phyloP scores from a whole-genome alignment of 2,797 vertebrate genomes.

The Synaphobranchus kaupii region DNA sequence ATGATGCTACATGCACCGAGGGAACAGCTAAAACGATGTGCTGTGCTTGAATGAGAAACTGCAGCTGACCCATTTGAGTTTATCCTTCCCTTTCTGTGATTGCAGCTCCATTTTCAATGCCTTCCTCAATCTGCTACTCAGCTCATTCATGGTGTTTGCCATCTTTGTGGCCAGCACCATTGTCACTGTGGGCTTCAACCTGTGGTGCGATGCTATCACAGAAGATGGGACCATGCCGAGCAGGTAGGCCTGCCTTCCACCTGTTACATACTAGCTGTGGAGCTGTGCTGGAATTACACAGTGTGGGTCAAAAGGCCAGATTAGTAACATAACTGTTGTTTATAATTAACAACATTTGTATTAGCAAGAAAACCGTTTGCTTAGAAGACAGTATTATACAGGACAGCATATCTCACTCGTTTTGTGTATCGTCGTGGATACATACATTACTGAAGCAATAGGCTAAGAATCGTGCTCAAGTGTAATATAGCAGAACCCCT shows the following conservation, averaged over 20 bases:
- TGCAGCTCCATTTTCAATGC: slow-evolving; percentile 91
- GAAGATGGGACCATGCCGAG: slow-evolving; percentile 85
- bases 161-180: slow-evolving; percentile 96
- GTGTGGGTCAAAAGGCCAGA: background rate
- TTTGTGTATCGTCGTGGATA: background rate
- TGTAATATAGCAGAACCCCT: background rate
- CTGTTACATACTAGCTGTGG: background rate
- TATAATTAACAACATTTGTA: background rate
- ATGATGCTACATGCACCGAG: background rate
- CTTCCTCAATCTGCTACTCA: slow-evolving; percentile 93
- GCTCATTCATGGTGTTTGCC: slow-evolving; percentile 86
- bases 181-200: slow-evolving; percentile 93
- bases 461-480: background rate
- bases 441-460: background rate
- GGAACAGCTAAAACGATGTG: background rate
- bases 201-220: slow-evolving; percentile 94
- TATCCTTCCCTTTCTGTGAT: slow-evolving; percentile 34
- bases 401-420: background rate
- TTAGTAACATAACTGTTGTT: background rate
- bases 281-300: background rate
- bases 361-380: background rate
- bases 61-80: background rate
- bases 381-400: background rate
- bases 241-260: slow-evolving; percentile 74
- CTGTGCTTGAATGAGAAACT: background rate